These are phyloP conservation scores for Pemphigus obesinymphae DNA, from an alignment of 1,140 invertebrate genomes.

Conservation along the genomic window DNA sequence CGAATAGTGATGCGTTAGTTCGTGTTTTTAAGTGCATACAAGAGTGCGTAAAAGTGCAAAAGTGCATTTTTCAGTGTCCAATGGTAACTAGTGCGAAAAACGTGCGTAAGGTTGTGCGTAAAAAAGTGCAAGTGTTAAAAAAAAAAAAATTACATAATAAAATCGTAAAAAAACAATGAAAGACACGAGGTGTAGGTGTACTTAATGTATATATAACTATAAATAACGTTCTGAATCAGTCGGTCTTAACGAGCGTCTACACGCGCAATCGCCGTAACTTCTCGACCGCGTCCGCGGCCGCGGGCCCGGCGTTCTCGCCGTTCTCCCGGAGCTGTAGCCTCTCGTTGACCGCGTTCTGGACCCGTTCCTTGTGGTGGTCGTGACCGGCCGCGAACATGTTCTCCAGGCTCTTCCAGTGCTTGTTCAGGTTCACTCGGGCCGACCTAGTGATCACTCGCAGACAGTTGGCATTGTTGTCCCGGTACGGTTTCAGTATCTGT, in stretches of 20 bases:
- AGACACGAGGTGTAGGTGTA: background rate
- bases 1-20: background rate
- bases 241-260: no score
- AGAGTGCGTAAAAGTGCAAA: background rate
- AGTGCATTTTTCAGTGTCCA: background rate
- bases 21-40: background rate
- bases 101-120: background rate
- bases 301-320: background rate
- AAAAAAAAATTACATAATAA: background rate
- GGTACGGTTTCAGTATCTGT: background rate
- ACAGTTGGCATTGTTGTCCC: slow-evolving; percentile 24
- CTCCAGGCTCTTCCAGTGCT: slow-evolving; percentile 36
- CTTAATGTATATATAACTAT: background rate
- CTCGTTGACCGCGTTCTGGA: slow-evolving; percentile 23
- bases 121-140: background rate
- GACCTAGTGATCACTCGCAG: background rate
- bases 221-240: background rate
- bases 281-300: background rate
- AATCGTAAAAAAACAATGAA: background rate
- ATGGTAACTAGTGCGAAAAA: background rate
- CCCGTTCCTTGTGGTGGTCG: background rate
- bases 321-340: background rate
- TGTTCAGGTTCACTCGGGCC: slow-evolving; percentile 33
- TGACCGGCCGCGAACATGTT: background rate
- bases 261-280: background rate